These are phyloP conservation scores for Cryptomyrus ogoouensis DNA, from an alignment of 2,113 vertebrate species.

Conservation along the genomic window DNA sequence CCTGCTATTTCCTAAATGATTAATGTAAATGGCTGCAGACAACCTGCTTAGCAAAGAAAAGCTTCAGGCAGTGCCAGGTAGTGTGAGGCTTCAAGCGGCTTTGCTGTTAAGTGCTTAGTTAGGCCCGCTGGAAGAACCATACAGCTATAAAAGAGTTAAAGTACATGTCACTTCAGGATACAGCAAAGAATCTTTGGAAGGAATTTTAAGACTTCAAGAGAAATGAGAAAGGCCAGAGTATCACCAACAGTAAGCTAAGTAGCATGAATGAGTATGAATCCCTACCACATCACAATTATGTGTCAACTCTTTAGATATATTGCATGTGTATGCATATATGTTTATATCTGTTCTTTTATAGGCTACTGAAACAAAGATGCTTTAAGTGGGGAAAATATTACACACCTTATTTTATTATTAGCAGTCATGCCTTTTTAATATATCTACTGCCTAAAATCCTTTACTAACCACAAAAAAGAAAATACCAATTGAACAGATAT, in stretches of 20 bases:
- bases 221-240: background rate
- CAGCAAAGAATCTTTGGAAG: background rate
- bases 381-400: background rate
- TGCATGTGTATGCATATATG: background rate
- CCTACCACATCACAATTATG: background rate
- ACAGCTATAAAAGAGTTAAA: background rate
- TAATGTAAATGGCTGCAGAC: background rate
- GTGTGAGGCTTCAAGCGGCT: background rate
- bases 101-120: background rate
- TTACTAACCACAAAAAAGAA: background rate
- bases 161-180: background rate
- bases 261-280: background rate
- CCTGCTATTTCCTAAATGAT: slow-evolving; percentile 5
- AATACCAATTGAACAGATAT: background rate
- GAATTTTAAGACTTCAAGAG: background rate
- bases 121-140: background rate
- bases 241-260: background rate
- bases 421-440: background rate
- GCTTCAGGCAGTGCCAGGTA: background rate
- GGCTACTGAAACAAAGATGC: background rate
- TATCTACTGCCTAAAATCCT: background rate
- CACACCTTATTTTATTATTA: background rate
- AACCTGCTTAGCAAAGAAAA: background rate
- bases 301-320: background rate
- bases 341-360: background rate